Evolutionary conservation across 2,888 invertebrate species (phyloP).

Genomic region (Athetis lepigone): DNA sequence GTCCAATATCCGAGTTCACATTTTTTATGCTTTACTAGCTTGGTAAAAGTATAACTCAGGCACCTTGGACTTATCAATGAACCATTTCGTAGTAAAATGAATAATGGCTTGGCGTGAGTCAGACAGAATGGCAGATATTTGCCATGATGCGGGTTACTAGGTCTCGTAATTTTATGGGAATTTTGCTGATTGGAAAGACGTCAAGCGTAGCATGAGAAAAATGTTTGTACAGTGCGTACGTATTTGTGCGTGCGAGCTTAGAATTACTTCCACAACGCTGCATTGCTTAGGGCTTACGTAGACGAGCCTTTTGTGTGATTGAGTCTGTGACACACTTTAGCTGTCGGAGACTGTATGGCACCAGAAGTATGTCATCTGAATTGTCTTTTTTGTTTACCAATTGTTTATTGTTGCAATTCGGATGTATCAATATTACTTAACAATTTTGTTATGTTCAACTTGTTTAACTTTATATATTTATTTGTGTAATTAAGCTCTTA

Average conservation of each 20-base stretch:
- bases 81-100: slow-evolving; percentile 59
- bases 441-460: too few species aligned
- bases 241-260: slow-evolving; percentile 8
- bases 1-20: neutral
- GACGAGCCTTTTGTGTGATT: neutral
- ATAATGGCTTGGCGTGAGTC: slow-evolving; percentile 60
- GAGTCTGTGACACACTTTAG: neutral
- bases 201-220: slow-evolving; percentile 30
- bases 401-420: too few species aligned
- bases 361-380: too few species aligned
- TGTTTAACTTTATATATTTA: too few species aligned
- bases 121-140: slow-evolving; percentile 53
- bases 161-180: slow-evolving; percentile 44
- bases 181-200: slow-evolving; percentile 31
- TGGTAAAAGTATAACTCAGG: slow-evolving; percentile 36
- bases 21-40: slow-evolving; percentile 41
- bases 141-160: slow-evolving; percentile 53
- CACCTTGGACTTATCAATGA: slow-evolving; percentile 60
- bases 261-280: neutral
- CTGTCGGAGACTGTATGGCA: too few species aligned
- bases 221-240: slow-evolving; percentile 12
- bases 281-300: neutral
- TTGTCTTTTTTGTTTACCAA: too few species aligned
- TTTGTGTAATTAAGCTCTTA: neutral
- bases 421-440: too few species aligned